Evolutionary conservation across 2,113 vertebrate genomes (phyloP), one percentile per base, ranked within the genome.

Genomic region (Scomber colias): DNA sequence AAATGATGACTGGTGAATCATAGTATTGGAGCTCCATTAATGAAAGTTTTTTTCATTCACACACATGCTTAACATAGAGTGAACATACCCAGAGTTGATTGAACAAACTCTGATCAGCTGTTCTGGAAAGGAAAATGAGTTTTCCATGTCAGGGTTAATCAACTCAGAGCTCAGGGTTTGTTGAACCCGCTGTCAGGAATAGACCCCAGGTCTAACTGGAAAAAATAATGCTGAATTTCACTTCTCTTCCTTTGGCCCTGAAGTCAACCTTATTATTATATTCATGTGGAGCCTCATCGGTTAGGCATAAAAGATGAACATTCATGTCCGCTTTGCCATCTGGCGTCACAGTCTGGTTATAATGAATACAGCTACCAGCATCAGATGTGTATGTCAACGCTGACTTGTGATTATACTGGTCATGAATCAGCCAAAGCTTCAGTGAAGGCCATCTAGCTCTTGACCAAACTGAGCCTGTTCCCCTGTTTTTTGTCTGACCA

Each of bases 331-430:
- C 11, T 77, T 46, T 19, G 19, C n/a, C 16, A 16, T 68, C 14
- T 11, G 11, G 17, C 30, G 11, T 4, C 5, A 40, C 55, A 45
- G 56, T 67, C 51, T 45, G 21, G 19, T 61, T 59, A 46, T 66
- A 46, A 51, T 59, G 16, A 53, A 69, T 56, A 3, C 19, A 49
- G 11, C 49, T 55, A 61, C 2, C 24, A 14, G 51, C 46, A 11
- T 50, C 4, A 4, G 67, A 82, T 70, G 45, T 45, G 48, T 82
- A 56, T 16, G 10, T 17, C 59, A 62, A 12, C 16, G 17, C 31
- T 71, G 71, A 71, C 51, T 50, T 14, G 77, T 54, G 56, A 55
- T 51, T 57, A 24, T 13, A 35, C 35, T 40, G 35, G 7, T 40
- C 31, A 62, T 54, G 44, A 83, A 48, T 10, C 17, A 27, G 3